These are phyloP conservation scores for Sebastolobus alascanus DNA, from an alignment of 2,797 vertebrate species.

Conservation along the genomic window DNA sequence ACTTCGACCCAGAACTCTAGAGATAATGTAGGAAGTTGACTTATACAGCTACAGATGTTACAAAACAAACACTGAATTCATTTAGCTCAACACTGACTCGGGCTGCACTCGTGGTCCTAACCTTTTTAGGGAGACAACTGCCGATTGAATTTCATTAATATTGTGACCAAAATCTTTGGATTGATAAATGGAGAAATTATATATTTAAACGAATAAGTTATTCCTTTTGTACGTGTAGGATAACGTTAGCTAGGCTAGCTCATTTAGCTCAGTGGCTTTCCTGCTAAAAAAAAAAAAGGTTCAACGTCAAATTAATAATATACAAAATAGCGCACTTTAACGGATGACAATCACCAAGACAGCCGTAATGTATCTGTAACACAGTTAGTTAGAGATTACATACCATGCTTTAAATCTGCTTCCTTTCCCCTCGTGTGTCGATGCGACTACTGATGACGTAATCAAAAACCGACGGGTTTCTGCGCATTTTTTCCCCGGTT, in stretches of 20 bases:
- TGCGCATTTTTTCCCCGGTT: constrained; percentile 67
- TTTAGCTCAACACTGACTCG: not conserved
- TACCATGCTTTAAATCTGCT: constrained; percentile 70
- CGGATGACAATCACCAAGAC: accelerated
- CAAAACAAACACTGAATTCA: not conserved
- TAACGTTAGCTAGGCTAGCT: constrained; percentile 27
- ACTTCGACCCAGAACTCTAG: too few species aligned
- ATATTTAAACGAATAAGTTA: not conserved
- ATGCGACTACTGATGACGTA: constrained; percentile 24
- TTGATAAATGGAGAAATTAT: not conserved
- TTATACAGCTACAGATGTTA: not conserved
- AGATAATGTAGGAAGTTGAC: not conserved
- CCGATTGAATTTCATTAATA: not conserved
- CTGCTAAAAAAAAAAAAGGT: not conserved
- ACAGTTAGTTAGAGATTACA: not conserved
- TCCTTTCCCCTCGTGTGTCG: constrained; percentile 69
- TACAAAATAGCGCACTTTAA: accelerated
- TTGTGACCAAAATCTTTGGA: not conserved
- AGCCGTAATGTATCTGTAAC: accelerated
- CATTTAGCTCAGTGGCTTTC: not conserved
- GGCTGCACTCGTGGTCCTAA: not conserved
- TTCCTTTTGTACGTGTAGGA: not conserved
- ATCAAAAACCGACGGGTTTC: constrained; percentile 62
- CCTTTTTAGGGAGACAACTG: not conserved
- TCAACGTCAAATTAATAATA: not conserved